Base-by-base conservation (phyloP, 2,797 vertebrate species). In the Acipenser transmontanus region DNA sequence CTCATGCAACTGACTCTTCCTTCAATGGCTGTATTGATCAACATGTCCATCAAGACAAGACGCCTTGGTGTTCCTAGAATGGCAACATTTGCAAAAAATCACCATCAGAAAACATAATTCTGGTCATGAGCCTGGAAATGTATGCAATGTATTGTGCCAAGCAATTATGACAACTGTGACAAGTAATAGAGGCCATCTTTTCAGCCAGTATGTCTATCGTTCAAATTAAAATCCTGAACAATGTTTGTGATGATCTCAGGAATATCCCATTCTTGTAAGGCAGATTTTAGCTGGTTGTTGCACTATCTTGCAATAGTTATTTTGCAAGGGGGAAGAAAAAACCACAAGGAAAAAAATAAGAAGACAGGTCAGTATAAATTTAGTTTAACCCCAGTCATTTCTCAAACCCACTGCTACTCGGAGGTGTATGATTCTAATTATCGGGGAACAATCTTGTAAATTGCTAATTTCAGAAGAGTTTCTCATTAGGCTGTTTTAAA, bases 401-500 rank as follows among this genome's bases (percentile, higher is more conserved):
- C 69, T 73, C 67, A 59, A 74, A 77, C 61, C 14, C 5, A 66
- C 71, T 79, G 79, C 62, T 81, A 84, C 83, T 74, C 78, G 87
- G 80, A 82, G 77, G 78, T 71, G 64, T 77, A 78, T 74, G 84
- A 68, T 84, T 88, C 82, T 89, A 93, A 94, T 93, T 92, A 91
- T 88, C 82, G 85, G 82, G 84, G 82, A 88, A 84, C 77, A 54
- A 84, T 87, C 81, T 82, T 71, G 73, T 86, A 89, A 90, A 88
- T 74, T 69, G 77, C 75, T 65, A 93, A 90, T 80, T 70, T 86
- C 84, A 82, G 86, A 91, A 85, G 84, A 87, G 82, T 85, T 91
- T 87, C 91, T 94, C 86, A 88, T 91, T 91, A 93, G 83, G 82
- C 85, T 85, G 88, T 85, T 87, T 88, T 85, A 86, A 90, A 89